Percentiles rank a stretch among this genome's conserved stretches.
phyloP scores from a whole-genome alignment of 2,797 vertebrate species.

The Zalophus californianus region DNA sequence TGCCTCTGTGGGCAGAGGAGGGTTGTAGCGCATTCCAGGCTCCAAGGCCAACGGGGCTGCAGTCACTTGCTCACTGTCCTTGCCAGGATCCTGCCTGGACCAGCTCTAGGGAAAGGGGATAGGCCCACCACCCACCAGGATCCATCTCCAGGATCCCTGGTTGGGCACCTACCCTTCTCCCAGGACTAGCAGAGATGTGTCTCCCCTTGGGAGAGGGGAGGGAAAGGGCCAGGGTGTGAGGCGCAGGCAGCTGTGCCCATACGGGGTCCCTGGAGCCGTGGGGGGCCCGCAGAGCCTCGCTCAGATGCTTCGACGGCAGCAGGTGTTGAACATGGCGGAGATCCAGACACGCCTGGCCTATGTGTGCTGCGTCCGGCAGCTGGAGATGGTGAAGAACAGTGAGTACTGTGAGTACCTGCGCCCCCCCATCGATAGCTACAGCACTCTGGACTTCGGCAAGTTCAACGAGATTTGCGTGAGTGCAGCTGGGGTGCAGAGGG shows the following conservation, averaged over 20 bases:
- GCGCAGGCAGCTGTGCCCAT: not conserved
- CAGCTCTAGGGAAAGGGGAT: not conserved
- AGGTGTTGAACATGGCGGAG: constrained; percentile 98
- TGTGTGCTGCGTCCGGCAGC: constrained; percentile 96
- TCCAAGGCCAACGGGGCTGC: not conserved
- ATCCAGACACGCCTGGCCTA: constrained; percentile 97
- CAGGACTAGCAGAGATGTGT: not conserved
- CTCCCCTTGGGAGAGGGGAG: rapidly evolving
- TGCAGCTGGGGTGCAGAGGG: not conserved
- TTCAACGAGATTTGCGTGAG: constrained; percentile 97
- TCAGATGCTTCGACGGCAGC: not conserved
- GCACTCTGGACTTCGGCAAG: constrained; percentile 96
- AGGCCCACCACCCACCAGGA: not conserved
- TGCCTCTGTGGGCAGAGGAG: not conserved
- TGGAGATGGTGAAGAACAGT: constrained; percentile 94
- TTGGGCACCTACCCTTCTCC: not conserved
- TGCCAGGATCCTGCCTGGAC: not conserved
- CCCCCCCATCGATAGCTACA: constrained; percentile 94
- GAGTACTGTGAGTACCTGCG: constrained; percentile 97
- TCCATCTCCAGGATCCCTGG: not conserved
- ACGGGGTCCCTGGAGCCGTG: rapidly evolving
- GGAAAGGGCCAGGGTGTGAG: not conserved
- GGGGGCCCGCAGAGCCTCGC: not conserved
- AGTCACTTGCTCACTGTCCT: not conserved
- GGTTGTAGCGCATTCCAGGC: not conserved